These are phyloP conservation scores for Chrysolina haemoptera DNA, from an alignment of 2,888 invertebrate species.

Conservation along the genomic window DNA sequence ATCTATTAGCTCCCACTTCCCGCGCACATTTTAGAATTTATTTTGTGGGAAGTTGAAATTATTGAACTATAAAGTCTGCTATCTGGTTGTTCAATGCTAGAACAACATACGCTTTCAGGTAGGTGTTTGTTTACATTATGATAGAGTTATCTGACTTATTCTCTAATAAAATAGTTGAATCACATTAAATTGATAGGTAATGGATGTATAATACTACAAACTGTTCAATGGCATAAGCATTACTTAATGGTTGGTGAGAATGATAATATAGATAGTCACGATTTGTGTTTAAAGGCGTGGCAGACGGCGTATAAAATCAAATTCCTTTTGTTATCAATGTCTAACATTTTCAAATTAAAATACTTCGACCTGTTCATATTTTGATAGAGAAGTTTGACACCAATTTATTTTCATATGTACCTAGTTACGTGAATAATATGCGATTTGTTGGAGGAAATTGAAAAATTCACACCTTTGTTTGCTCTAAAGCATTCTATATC, in stretches of 20 bases:
- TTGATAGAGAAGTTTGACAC: background rate
- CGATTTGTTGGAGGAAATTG: too few species aligned
- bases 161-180: conserved; percentile 7
- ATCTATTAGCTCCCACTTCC: background rate
- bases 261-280: background rate
- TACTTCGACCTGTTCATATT: background rate
- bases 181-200: background rate
- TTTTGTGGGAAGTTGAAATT: conserved; percentile 1
- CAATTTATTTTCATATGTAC: too few species aligned
- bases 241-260: background rate
- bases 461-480: too few species aligned
- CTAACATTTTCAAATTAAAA: too few species aligned
- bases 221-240: background rate
- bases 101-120: background rate
- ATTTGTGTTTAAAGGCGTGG: background rate
- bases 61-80: background rate
- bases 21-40: background rate
- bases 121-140: conserved; percentile 19
- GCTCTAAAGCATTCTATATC: too few species aligned
- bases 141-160: conserved; percentile 21
- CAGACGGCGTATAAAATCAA: background rate
- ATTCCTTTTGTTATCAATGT: too few species aligned
- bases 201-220: conserved; percentile 7
- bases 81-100: background rate
- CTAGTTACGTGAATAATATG: too few species aligned